These are phyloP conservation scores for Smittia aterrima DNA, from an alignment of 2,888 invertebrate species.

Conservation along the genomic window DNA sequence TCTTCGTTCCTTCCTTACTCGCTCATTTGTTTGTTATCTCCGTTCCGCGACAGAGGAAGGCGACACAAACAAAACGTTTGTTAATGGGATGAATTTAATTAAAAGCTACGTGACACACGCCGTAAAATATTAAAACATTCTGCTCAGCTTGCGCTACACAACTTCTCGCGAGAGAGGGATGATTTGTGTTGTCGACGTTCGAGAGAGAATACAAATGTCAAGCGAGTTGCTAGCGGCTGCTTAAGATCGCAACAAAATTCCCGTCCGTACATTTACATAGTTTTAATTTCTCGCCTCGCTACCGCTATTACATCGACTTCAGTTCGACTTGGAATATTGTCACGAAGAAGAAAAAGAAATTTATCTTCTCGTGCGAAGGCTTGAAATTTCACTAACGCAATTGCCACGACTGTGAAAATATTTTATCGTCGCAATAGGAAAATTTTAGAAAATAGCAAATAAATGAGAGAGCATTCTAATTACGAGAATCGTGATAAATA, in stretches of 20 bases:
- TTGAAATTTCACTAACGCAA: too few species aligned
- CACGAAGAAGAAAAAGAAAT: neutral
- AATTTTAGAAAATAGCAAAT: neutral
- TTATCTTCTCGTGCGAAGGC: neutral
- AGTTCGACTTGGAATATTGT: neutral
- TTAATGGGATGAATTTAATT: constrained; percentile 38
- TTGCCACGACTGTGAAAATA: neutral
- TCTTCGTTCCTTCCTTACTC: neutral
- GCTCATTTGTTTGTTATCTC: neutral
- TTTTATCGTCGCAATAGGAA: neutral
- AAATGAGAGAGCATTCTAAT: neutral
- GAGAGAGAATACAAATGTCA: constrained; percentile 1
- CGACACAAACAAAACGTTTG: constrained; percentile 24
- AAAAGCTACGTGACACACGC: constrained; percentile 38
- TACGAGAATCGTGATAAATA: neutral
- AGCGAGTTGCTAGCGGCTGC: neutral
- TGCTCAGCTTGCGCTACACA: neutral
- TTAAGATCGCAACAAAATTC: neutral
- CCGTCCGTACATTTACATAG: neutral
- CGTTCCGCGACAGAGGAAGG: neutral
- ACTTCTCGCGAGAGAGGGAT: neutral
- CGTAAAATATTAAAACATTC: constrained; percentile 1
- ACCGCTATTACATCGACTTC: neutral
- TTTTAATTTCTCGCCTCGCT: constrained; percentile 6
- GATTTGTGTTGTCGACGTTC: neutral